A percentile compares a stretch with the other conserved stretches of the same genome.
phyloP scores from a whole-genome alignment of 2,797 vertebrate genomes.

The Tolypeutes matacus region DNA sequence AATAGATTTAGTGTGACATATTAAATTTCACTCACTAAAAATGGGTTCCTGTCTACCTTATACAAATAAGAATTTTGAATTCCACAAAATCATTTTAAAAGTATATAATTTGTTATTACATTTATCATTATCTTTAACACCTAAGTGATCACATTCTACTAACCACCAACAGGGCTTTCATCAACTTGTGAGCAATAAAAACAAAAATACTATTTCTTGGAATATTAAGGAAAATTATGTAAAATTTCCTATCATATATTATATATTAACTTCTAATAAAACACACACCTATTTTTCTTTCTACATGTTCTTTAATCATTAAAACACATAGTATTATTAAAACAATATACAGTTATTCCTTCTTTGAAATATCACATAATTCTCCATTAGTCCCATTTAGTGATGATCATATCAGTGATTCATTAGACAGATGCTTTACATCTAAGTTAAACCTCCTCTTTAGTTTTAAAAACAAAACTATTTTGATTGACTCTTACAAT shows the following conservation, averaged over 20 bases:
- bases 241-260: conserved; percentile 29
- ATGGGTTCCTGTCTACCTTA: not conserved
- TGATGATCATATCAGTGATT: conserved; percentile 20
- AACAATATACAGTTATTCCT: not conserved
- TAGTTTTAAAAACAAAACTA: conserved; percentile 62
- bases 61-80: conserved; percentile 50
- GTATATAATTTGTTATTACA: not conserved
- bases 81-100: conserved; percentile 55
- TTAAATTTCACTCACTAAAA: conserved; percentile 67
- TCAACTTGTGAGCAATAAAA: conserved; percentile 54
- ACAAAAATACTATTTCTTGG: conserved; percentile 50
- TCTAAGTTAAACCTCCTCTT: conserved; percentile 35
- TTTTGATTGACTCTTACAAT: conserved; percentile 48
- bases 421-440: conserved; percentile 23
- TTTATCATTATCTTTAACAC: conserved; percentile 56
- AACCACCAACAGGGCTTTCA: conserved; percentile 27
- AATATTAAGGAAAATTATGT: conserved; percentile 28
- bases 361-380: conserved; percentile 49
- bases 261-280: conserved; percentile 49
- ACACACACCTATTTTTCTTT: conserved; percentile 17
- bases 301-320: conserved; percentile 25
- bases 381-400: conserved; percentile 35
- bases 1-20: not conserved
- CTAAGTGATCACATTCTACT: conserved; percentile 15
- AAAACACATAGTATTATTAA: conserved; percentile 16